Conservation (phyloP, 2,113 vertebrate species). For the Heptranchias perlo region DNA sequence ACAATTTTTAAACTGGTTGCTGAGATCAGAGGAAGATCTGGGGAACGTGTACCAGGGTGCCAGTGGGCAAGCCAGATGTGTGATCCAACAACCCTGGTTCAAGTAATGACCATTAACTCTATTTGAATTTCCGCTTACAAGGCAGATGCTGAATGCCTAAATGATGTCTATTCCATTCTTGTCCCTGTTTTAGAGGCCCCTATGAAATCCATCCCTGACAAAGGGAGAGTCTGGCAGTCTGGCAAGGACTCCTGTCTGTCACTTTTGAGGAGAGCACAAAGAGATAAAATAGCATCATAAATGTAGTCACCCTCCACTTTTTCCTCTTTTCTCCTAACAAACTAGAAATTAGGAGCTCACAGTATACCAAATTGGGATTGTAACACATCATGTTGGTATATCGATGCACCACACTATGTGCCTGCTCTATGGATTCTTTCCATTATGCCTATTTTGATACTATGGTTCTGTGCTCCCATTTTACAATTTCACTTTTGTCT, state of each 20-base stretch:
- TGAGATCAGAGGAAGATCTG: not conserved
- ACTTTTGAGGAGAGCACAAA: not conserved
- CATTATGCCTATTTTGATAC: not conserved
- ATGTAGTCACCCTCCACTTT: not conserved
- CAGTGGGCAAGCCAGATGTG: not conserved
- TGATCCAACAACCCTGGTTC: not conserved
- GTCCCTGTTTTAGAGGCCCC: too few relatives aligned
- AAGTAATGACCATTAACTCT: not conserved
- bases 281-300: not conserved
- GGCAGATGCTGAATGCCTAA: not conserved
- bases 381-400: not conserved
- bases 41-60: not conserved
- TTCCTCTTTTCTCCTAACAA: not conserved
- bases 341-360: not conserved
- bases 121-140: conserved; percentile 7
- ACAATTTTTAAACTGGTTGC: not conserved
- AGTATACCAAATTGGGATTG: not conserved
- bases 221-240: not conserved
- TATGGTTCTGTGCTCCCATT: not conserved
- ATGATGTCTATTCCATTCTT: not conserved
- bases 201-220: not conserved
- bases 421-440: not conserved
- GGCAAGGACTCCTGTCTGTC: not conserved
- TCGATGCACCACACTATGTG: not conserved
- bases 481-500: not conserved